These are phyloP conservation scores for human DNA, from an alignment of 2,113 vertebrate species.

Conservation along the genomic window GRCh38 chr7:103216001-103216500, in stretches of 20 bases:
- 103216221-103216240: constrained; percentile 15
- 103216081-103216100: constrained; percentile 25
- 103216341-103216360: background rate
- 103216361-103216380: background rate
- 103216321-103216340: background rate
- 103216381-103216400: background rate
- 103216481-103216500: constrained; percentile 89
- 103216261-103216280: background rate
- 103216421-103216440: background rate
- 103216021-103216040: background rate
- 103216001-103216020: background rate
- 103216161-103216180: background rate
- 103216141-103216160: background rate
- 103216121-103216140: background rate
- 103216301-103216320: background rate
- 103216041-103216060: background rate
- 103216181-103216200: constrained; percentile 14
- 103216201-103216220: background rate
- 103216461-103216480: constrained; percentile 95
- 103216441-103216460: constrained; percentile 79
- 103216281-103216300: background rate
- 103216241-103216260: background rate
- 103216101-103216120: background rate
- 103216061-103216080: background rate
- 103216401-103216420: background rate